These are phyloP conservation scores for Eidolon helvum DNA, from an alignment of 2,113 vertebrate species.

Conservation along the genomic window DNA sequence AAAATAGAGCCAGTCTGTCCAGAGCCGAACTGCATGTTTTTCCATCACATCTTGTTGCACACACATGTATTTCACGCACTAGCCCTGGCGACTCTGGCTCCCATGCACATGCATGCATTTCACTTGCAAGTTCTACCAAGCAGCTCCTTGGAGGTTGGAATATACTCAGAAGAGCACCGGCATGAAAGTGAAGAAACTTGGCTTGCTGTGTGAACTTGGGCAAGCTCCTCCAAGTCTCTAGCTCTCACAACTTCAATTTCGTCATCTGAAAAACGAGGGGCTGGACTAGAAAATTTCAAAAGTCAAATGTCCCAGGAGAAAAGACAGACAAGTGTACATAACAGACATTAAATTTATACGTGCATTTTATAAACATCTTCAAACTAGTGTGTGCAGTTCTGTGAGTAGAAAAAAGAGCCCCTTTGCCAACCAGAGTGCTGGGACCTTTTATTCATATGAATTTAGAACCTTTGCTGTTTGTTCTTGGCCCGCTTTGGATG, in stretches of 20 bases:
- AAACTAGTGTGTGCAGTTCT: neutral
- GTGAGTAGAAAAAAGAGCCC: neutral
- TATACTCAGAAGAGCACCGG: neutral
- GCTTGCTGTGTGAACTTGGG: neutral
- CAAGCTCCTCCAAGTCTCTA: neutral
- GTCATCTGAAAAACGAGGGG: conserved; percentile 32
- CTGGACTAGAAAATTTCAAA: neutral
- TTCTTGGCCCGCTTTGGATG: conserved; percentile 79
- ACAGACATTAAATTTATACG: neutral
- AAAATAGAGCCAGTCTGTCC: neutral
- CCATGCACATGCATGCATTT: neutral
- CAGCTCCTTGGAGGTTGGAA: neutral
- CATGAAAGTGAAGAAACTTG: neutral
- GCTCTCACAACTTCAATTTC: neutral
- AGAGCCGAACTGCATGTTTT: neutral
- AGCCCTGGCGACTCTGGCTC: neutral
- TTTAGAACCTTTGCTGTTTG: conserved; percentile 73
- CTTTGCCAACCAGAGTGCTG: conserved; percentile 7
- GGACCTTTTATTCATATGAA: conserved; percentile 56
- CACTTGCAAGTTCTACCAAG: neutral
- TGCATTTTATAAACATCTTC: neutral
- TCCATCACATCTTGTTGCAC: neutral
- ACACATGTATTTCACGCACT: neutral
- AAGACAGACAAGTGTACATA: neutral
- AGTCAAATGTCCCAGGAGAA: neutral